Evolutionary conservation across 2,888 invertebrate genomes (phyloP).

Genomic region (Lacanobia oleracea): DNA sequence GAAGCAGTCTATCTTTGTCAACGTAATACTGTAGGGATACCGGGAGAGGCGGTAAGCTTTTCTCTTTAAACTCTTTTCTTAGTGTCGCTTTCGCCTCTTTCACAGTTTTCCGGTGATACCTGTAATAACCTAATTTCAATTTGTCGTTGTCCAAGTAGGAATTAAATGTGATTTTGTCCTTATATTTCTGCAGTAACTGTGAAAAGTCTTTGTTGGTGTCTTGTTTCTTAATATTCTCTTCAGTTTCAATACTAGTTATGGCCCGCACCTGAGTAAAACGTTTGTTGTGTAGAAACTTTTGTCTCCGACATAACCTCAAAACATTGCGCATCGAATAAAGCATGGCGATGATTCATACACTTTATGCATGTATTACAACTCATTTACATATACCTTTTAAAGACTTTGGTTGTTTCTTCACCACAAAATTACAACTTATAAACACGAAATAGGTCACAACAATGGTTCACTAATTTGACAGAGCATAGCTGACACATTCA

Average conservation of each 20-base stretch:
- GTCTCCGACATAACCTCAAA: conserved; percentile 85
- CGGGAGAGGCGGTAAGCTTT: conserved; percentile 86
- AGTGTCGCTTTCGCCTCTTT: conserved; percentile 74
- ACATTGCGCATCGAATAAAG: conserved; percentile 75
- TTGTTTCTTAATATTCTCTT: conserved; percentile 59
- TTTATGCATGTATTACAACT: conserved; percentile 16
- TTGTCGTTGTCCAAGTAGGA: conserved; percentile 85
- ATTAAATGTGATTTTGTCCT: conserved; percentile 84
- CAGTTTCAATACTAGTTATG: conserved; percentile 61
- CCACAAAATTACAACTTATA: not conserved
- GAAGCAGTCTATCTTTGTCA: conserved; percentile 76
- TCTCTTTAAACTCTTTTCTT: conserved; percentile 70
- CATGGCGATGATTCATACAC: conserved; percentile 69
- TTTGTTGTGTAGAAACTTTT: conserved; percentile 72
- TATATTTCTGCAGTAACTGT: conserved; percentile 76
- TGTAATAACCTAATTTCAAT: conserved; percentile 80
- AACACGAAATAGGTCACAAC: conserved; percentile 12
- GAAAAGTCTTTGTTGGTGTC: conserved; percentile 72
- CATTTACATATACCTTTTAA: conserved; percentile 2
- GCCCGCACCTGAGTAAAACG: conserved; percentile 71
- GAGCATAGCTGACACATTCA: not conserved
- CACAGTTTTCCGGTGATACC: conserved; percentile 78
- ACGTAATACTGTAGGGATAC: conserved; percentile 88
- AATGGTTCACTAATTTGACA: conserved; percentile 17
- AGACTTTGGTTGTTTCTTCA: not conserved